Percentiles rank a stretch among this genome's conserved stretches.
Evolutionary conservation across 2,113 vertebrate genomes (phyloP).

Genomic region (Mirounga angustirostris): DNA sequence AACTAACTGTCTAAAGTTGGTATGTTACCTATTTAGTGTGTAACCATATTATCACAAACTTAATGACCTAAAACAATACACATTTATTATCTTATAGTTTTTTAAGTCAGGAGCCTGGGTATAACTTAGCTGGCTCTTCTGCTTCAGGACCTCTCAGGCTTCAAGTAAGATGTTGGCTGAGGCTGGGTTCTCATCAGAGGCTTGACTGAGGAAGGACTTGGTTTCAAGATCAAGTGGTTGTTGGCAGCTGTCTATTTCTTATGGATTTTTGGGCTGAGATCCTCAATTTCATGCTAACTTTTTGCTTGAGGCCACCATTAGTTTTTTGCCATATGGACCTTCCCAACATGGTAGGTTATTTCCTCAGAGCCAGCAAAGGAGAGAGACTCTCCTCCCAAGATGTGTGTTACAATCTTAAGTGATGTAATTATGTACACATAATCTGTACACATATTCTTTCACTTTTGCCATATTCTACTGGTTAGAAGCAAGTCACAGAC

Average conservation of each 20-base stretch:
- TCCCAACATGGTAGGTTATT: background rate
- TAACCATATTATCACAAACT: background rate
- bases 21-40: background rate
- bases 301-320: background rate
- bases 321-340: background rate
- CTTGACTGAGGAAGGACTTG: background rate
- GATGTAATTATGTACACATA: background rate
- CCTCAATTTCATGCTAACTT: background rate
- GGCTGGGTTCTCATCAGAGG: background rate
- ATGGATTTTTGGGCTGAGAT: background rate
- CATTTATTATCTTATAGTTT: background rate
- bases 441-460: background rate
- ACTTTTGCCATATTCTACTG: background rate
- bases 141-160: background rate
- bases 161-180: background rate
- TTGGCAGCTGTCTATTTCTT: background rate
- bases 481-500: background rate
- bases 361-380: background rate
- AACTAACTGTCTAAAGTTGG: background rate
- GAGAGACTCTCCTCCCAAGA: background rate
- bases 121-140: background rate
- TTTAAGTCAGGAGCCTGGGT: background rate
- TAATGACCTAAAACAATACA: background rate
- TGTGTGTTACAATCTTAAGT: background rate
- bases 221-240: background rate